phyloP scores from a whole-genome alignment of 2,113 vertebrate genomes.

The chimpanzee (Pan troglodytes) region DNA sequence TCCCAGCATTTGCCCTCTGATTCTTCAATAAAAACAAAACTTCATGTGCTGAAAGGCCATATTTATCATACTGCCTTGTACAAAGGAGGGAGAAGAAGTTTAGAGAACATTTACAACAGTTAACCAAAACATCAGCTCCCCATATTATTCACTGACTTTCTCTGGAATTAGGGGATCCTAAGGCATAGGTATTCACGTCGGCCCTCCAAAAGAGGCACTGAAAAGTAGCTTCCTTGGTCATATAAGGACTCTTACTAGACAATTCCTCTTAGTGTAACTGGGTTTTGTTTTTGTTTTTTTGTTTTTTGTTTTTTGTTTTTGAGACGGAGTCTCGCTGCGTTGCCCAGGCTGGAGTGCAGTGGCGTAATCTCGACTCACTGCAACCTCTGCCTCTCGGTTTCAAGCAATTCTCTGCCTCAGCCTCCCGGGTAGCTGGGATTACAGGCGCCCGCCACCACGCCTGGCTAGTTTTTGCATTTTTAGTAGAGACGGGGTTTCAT shows the following conservation, averaged over 20 bases:
- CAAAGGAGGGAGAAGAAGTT: background rate
- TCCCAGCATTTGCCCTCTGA: constrained; percentile 39
- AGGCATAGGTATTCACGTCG: background rate
- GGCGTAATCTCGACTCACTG: too few species aligned
- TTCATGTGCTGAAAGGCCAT: constrained; percentile 8
- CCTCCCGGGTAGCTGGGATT: too few species aligned
- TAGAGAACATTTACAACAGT: background rate
- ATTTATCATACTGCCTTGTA: background rate
- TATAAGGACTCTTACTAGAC: background rate
- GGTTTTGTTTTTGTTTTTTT: too few species aligned
- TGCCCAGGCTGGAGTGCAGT: too few species aligned
- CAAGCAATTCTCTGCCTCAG: too few species aligned
- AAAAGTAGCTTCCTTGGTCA: background rate
- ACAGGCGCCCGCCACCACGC: too few species aligned
- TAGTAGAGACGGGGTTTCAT: too few species aligned
- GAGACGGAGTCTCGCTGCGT: too few species aligned
- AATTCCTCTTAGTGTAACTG: constrained; percentile 26
- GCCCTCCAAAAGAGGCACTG: background rate
- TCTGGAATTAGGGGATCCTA: background rate
- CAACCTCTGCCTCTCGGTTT: too few species aligned
- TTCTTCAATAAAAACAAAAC: constrained; percentile 49
- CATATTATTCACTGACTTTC: background rate
- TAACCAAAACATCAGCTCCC: background rate
- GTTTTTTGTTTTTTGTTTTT: too few species aligned
- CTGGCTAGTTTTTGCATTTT: too few species aligned